These are phyloP conservation scores for Dendrophyllia cribrosa DNA, from an alignment of 64 coral and sea anemone genomes.

Conservation along the genomic window DNA sequence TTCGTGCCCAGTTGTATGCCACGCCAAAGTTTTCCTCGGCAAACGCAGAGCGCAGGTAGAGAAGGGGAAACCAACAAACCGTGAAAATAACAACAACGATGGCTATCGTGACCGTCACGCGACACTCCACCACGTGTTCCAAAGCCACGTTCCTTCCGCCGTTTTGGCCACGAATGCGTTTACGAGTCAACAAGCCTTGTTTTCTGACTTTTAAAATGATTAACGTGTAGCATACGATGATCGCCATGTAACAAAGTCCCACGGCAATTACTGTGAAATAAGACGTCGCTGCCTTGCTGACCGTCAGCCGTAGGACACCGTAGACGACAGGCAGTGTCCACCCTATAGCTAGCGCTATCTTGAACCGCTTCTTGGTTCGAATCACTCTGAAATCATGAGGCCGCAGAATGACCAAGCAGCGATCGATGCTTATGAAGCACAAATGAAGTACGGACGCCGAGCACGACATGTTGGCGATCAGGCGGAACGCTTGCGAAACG, in stretches of 20 bases:
- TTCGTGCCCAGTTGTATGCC: slow-evolving; percentile 86
- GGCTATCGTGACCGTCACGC: slow-evolving; percentile 83
- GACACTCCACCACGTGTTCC: slow-evolving; percentile 67
- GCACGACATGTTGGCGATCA: slow-evolving; percentile 87
- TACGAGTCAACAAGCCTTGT: slow-evolving; percentile 28
- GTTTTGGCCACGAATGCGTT: slow-evolving; percentile 24
- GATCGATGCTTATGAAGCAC: slow-evolving; percentile 86
- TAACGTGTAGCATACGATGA: slow-evolving; percentile 73
- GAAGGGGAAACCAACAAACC: slow-evolving; percentile 81
- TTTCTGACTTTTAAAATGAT: slow-evolving; percentile 81
- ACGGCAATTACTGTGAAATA: slow-evolving; percentile 78
- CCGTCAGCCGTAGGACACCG: slow-evolving; percentile 60
- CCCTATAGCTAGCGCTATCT: slow-evolving; percentile 25
- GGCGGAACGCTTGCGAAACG: slow-evolving; percentile 72
- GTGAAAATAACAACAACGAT: slow-evolving; percentile 83
- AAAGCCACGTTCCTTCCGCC: background rate
- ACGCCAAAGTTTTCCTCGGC: slow-evolving; percentile 72
- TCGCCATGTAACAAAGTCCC: slow-evolving; percentile 78
- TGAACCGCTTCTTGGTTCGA: slow-evolving; percentile 54
- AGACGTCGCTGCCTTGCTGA: slow-evolving; percentile 77
- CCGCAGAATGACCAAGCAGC: slow-evolving; percentile 70
- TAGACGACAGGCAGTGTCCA: slow-evolving; percentile 80
- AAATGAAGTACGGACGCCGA: slow-evolving; percentile 83
- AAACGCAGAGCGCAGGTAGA: slow-evolving; percentile 64
- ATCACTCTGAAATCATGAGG: slow-evolving; percentile 46